Percentiles rank a stretch among this genome's conserved stretches.
Evolutionary conservation across 2,113 vertebrate genomes (phyloP).

Genomic region (Sturnus vulgaris): DNA sequence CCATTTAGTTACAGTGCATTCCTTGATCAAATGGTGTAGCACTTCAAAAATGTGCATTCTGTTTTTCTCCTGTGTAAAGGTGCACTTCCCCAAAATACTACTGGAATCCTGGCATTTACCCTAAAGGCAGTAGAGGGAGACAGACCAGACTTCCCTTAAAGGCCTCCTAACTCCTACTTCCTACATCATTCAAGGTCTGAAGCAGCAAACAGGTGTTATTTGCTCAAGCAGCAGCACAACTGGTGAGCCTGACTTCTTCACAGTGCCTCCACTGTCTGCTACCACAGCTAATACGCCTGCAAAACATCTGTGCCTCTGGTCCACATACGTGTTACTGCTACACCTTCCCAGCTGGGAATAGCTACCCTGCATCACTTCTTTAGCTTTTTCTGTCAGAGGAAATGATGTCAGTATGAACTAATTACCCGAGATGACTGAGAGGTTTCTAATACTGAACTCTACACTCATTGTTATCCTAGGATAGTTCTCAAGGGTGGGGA

Average conservation of each 20-base stretch:
- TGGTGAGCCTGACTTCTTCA: neutral
- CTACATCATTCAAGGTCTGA: neutral
- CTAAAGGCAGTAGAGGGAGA: neutral
- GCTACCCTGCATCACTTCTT: neutral
- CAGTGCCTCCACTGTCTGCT: neutral
- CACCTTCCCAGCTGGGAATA: neutral
- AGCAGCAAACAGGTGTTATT: neutral
- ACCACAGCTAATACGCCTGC: neutral
- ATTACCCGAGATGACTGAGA: neutral
- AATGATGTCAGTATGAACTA: neutral
- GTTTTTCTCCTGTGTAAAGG: neutral
- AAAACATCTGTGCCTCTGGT: neutral
- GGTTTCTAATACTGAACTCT: neutral
- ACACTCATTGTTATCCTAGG: neutral
- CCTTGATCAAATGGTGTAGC: neutral
- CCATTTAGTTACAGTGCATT: neutral
- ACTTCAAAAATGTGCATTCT: neutral
- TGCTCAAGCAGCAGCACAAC: neutral
- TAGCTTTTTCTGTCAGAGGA: neutral
- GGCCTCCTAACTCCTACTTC: neutral
- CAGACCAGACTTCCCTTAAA: neutral
- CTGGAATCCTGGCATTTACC: neutral
- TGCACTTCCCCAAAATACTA: neutral
- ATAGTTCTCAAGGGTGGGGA: neutral
- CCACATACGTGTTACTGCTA: neutral